Evolutionary conservation across 2,797 vertebrate species (phyloP).

Genomic region (Xyrichtys novacula): DNA sequence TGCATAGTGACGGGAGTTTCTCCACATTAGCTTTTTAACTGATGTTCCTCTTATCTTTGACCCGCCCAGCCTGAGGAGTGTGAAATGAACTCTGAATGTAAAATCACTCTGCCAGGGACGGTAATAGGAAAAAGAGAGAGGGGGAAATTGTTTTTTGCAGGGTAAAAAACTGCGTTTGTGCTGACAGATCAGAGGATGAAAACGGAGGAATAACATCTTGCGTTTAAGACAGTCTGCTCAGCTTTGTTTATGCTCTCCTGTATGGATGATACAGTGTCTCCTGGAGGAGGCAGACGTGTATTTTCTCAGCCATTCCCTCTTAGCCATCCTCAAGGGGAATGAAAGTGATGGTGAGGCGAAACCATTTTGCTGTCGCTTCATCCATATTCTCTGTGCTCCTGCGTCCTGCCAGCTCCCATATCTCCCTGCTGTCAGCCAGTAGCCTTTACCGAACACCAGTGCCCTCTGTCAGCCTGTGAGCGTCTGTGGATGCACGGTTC

Average conservation of each 20-base stretch:
- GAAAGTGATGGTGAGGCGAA: constrained; percentile 76
- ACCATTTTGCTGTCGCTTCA: constrained; percentile 79
- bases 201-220: constrained; percentile 54
- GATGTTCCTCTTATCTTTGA: constrained; percentile 44
- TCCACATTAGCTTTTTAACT: constrained; percentile 48
- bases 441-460: constrained; percentile 66
- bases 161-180: constrained; percentile 19
- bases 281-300: constrained; percentile 51
- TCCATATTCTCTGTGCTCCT: constrained; percentile 71
- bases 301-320: constrained; percentile 70
- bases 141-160: constrained; percentile 2
- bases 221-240: constrained; percentile 70
- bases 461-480: constrained; percentile 60
- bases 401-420: constrained; percentile 61
- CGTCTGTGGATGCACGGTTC: constrained; percentile 22
- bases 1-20: constrained; percentile 33
- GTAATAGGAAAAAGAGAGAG: constrained; percentile 8
- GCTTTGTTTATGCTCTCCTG: constrained; percentile 73
- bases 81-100: constrained; percentile 42
- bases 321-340: constrained; percentile 64
- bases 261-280: constrained; percentile 70
- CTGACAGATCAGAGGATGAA: constrained; percentile 40
- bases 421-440: constrained; percentile 63
- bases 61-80: constrained; percentile 28
- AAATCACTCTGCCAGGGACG: constrained; percentile 30